phyloP scores from a whole-genome alignment of 2,113 vertebrate genomes.

The Poeciliopsis turrubarensis region DNA sequence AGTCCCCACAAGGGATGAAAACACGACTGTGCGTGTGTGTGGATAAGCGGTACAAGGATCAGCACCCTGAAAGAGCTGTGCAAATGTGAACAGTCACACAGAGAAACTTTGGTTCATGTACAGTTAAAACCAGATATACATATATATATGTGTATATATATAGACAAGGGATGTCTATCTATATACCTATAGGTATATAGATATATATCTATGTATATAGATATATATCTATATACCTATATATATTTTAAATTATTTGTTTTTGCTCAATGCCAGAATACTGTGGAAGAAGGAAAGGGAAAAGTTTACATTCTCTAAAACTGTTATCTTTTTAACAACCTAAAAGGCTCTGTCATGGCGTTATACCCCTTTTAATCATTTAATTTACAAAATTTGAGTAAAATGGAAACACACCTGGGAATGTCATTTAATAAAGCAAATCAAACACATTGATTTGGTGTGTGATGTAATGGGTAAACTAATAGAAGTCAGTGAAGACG shows the following conservation, averaged over 20 bases:
- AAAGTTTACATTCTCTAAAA: not conserved
- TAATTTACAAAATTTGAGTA: not conserved
- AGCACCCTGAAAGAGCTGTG: constrained; percentile 23
- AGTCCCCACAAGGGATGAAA: no score
- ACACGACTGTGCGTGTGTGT: constrained; percentile 52
- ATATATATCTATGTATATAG: no score
- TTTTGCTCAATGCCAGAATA: not conserved
- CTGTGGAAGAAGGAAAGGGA: not conserved
- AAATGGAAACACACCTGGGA: no score
- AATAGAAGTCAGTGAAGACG: no score
- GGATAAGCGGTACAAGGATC: constrained; percentile 51
- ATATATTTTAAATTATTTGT: not conserved
- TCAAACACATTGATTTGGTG: no score
- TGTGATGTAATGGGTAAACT: no score
- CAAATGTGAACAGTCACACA: constrained; percentile 23
- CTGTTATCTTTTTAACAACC: no score
- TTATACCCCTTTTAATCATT: not conserved
- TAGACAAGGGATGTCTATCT: no score
- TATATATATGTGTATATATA: no score
- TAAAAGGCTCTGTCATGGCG: not conserved
- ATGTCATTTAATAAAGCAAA: no score
- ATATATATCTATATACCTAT: no score
- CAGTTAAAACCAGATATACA: not conserved
- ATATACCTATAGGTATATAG: no score
- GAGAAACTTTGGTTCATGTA: not conserved